Evolutionary conservation across 2,113 vertebrate species (phyloP).

Genomic region (Arizona elegans): DNA sequence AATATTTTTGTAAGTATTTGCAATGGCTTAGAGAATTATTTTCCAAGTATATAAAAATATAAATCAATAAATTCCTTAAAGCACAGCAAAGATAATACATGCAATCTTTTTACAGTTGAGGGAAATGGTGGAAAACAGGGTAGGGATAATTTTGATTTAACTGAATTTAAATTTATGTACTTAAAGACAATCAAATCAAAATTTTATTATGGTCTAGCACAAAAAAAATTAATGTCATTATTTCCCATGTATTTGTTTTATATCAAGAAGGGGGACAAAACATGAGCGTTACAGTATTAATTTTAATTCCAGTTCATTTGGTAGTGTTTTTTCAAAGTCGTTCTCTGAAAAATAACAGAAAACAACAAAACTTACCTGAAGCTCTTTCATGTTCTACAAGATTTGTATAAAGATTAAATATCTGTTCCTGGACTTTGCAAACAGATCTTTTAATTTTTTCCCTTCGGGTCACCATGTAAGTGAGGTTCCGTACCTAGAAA

Average conservation of each 20-base stretch:
- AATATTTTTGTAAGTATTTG: neutral
- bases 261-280: neutral
- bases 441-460: slow-evolving; percentile 96
- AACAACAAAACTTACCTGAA: slow-evolving; percentile 74
- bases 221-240: neutral
- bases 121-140: neutral
- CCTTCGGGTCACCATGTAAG: slow-evolving; percentile 96
- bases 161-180: neutral
- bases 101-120: neutral
- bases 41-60: slow-evolving; percentile 14
- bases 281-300: neutral
- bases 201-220: neutral
- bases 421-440: slow-evolving; percentile 94
- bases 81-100: neutral
- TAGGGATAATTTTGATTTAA: neutral
- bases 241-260: neutral
- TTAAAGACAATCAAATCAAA: neutral
- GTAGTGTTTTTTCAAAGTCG: neutral
- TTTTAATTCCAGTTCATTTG: neutral
- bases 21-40: neutral
- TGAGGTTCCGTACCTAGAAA: slow-evolving; percentile 92
- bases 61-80: neutral
- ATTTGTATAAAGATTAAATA: slow-evolving; percentile 86
- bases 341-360: neutral
- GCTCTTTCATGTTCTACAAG: slow-evolving; percentile 84